phyloP scores from a whole-genome alignment of 2,888 invertebrate genomes.

The Dromius quadrimaculatus region DNA sequence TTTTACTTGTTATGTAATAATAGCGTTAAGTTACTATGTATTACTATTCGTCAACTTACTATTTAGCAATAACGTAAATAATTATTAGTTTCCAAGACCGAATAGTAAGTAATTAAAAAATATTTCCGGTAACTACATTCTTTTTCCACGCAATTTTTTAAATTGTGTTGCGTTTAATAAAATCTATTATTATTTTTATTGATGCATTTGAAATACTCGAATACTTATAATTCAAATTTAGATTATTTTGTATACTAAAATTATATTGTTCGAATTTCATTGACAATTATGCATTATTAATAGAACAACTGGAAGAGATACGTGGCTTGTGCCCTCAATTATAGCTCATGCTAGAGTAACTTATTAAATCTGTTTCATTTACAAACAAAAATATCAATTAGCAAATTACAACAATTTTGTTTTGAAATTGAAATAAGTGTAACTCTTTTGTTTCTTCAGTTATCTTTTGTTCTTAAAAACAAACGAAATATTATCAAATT shows the following conservation, averaged over 20 bases:
- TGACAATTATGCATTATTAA: no score
- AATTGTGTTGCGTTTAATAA: background rate
- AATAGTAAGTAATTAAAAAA: constrained; percentile 6
- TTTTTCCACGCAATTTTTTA: background rate
- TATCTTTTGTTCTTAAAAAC: constrained; percentile 4
- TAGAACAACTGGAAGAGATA: no score
- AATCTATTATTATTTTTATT: background rate
- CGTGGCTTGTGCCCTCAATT: no score
- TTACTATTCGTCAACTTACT: background rate
- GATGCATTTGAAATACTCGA: no score
- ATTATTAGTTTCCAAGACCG: constrained; percentile 13
- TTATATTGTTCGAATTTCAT: no score
- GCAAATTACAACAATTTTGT: background rate
- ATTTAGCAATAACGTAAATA: constrained; percentile 8
- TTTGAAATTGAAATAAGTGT: background rate
- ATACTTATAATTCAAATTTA: no score
- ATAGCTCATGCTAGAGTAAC: no score
- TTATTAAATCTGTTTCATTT: no score
- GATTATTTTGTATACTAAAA: no score
- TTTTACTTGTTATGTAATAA: constrained; percentile 22
- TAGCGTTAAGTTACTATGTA: background rate
- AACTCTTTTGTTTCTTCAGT: background rate
- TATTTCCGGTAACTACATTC: constrained; percentile 9
- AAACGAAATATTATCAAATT: background rate
- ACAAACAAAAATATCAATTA: background rate